phyloP scores from a whole-genome alignment of 2,113 vertebrate species.

The Artemisiospiza belli region DNA sequence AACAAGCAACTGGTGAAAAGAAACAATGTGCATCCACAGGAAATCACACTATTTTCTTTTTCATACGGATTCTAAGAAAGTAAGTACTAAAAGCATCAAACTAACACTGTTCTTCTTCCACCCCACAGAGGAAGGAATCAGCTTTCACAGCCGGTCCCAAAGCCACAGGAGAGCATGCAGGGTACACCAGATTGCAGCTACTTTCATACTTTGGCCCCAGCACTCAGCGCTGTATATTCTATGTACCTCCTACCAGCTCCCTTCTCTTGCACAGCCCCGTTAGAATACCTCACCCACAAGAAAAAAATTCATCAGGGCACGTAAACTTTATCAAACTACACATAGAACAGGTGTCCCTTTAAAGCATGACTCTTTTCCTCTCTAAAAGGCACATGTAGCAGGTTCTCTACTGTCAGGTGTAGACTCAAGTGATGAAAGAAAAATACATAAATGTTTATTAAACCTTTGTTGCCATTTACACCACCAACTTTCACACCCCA shows the following conservation, averaged over 20 bases:
- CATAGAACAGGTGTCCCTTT: not conserved
- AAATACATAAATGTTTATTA: conserved; percentile 68
- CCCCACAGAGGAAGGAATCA: not conserved
- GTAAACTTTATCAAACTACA: not conserved
- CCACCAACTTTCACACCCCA: conserved; percentile 54
- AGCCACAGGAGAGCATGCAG: not conserved
- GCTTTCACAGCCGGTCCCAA: not conserved
- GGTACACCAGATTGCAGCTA: not conserved
- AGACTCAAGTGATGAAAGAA: conserved; percentile 44
- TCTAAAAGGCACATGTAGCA: not conserved
- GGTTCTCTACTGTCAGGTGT: conserved; percentile 41
- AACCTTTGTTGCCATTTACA: conserved; percentile 62
- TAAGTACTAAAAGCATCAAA: not conserved
- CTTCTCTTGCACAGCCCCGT: not conserved
- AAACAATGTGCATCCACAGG: not conserved
- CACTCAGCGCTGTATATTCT: not conserved
- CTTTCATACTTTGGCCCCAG: not conserved
- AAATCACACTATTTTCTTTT: not conserved
- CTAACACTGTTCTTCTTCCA: not conserved
- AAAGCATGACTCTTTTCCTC: not conserved
- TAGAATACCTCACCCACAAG: not conserved
- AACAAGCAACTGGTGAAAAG: not conserved
- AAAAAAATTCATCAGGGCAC: not conserved
- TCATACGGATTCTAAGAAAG: not conserved
- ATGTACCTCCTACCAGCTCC: not conserved